These are phyloP conservation scores for Neomicropteryx cornuta DNA, from an alignment of 1,140 invertebrate species.

Conservation along the genomic window DNA sequence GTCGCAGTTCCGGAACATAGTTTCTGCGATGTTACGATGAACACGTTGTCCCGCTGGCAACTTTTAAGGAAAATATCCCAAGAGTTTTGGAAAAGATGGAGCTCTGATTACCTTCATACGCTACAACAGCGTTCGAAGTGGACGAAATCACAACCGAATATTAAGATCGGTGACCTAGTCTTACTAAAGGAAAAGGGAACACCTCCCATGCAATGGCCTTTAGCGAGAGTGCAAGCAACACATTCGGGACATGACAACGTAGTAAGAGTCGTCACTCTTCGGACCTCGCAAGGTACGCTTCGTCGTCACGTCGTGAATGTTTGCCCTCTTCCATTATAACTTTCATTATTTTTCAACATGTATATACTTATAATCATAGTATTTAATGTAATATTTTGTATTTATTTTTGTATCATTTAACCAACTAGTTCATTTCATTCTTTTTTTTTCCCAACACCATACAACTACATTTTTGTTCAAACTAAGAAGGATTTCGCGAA, in stretches of 20 bases:
- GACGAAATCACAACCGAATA: neutral
- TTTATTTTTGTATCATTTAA: too few relatives aligned
- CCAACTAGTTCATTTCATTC: too few relatives aligned
- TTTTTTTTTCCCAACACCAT: too few relatives aligned
- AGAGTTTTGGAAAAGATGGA: slow-evolving; percentile 17
- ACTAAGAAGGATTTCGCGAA: too few relatives aligned
- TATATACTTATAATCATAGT: too few relatives aligned
- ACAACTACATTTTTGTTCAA: too few relatives aligned
- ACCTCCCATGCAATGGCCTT: slow-evolving; percentile 14
- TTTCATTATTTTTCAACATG: too few relatives aligned
- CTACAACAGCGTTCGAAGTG: neutral
- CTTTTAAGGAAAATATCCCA: slow-evolving; percentile 13
- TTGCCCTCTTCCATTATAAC: slow-evolving; percentile 6
- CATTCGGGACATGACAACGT: slow-evolving; percentile 11
- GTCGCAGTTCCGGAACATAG: slow-evolving; percentile 1
- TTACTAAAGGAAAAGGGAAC: neutral
- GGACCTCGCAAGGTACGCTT: slow-evolving; percentile 4
- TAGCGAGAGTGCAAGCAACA: slow-evolving; percentile 12
- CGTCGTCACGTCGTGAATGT: slow-evolving; percentile 5
- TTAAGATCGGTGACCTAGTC: neutral
- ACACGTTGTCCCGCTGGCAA: neutral
- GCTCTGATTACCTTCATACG: neutral
- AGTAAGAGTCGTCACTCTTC: slow-evolving; percentile 13
- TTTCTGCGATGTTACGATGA: neutral
- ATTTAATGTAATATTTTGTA: too few relatives aligned